phyloP scores from a whole-genome alignment of 2,797 vertebrate genomes.

The Hyperoplus immaculatus region DNA sequence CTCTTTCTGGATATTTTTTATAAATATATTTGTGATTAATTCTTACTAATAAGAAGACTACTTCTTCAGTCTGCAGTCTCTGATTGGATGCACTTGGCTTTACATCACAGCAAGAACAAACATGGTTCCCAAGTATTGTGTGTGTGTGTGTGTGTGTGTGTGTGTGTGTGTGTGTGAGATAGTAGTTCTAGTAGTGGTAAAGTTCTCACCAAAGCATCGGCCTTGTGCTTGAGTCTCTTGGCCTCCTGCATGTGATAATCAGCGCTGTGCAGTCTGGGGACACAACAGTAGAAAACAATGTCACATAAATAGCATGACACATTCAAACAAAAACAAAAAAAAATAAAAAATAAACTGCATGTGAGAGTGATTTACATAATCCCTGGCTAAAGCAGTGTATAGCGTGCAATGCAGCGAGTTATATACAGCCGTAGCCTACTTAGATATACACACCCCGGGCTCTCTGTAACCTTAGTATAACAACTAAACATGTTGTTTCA shows the following conservation, averaged over 20 bases:
- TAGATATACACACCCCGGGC: constrained; percentile 66
- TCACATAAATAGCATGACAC: background rate
- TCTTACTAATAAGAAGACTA: too few species aligned
- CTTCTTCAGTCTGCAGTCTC: too few species aligned
- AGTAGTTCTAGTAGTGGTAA: background rate
- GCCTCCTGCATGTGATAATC: constrained; percentile 99
- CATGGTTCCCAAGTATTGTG: too few species aligned
- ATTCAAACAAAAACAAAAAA: background rate
- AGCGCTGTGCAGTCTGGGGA: constrained; percentile 92
- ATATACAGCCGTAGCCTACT: constrained; percentile 36
- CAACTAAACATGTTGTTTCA: constrained; percentile 64
- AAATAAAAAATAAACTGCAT: background rate
- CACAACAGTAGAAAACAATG: constrained; percentile 32
- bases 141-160: too few species aligned
- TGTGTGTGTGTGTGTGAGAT: background rate
- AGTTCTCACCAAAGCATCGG: constrained; percentile 93
- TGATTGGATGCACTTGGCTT: too few species aligned
- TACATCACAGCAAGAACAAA: too few species aligned
- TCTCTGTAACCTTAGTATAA: constrained; percentile 64
- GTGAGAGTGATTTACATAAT: constrained; percentile 63
- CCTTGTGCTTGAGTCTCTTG: constrained; percentile 98
- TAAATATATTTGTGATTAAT: too few species aligned
- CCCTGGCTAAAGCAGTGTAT: background rate
- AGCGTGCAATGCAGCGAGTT: constrained; percentile 29
- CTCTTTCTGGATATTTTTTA: too few species aligned